Conservation (phyloP, 2,113 vertebrate species). For the Aythya baeri region DNA sequence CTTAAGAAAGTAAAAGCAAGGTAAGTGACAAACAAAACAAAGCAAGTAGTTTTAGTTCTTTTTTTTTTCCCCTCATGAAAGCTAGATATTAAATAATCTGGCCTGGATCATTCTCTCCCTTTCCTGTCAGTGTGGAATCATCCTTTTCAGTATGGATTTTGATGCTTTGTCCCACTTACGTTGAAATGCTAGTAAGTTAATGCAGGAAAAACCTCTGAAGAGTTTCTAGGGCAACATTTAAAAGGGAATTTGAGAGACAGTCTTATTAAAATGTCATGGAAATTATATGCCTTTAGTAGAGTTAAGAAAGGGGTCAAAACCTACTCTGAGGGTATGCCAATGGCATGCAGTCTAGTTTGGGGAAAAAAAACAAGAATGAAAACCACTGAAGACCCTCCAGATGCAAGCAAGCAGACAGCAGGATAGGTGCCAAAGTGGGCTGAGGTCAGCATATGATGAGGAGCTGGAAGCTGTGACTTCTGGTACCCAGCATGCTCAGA, state of each 20-base stretch:
- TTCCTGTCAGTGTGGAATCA: neutral
- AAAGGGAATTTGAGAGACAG: neutral
- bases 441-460: neutral
- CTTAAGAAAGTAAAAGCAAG: neutral
- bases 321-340: neutral
- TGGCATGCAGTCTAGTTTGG: neutral
- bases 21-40: neutral
- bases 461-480: neutral
- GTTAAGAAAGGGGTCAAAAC: neutral
- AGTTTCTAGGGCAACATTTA: neutral
- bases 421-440: neutral
- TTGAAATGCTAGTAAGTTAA: neutral
- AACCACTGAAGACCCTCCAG: neutral
- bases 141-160: neutral
- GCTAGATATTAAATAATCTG: neutral
- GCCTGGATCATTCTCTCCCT: neutral
- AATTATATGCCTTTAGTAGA: neutral
- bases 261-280: neutral
- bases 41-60: neutral
- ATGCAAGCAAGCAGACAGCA: neutral
- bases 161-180: neutral
- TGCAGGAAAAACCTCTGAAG: neutral
- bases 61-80: neutral
- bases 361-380: neutral
- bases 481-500: constrained; percentile 1